Base-by-base conservation (phyloP, 2,888 invertebrate genomes). In the Zelleria hepariella region DNA sequence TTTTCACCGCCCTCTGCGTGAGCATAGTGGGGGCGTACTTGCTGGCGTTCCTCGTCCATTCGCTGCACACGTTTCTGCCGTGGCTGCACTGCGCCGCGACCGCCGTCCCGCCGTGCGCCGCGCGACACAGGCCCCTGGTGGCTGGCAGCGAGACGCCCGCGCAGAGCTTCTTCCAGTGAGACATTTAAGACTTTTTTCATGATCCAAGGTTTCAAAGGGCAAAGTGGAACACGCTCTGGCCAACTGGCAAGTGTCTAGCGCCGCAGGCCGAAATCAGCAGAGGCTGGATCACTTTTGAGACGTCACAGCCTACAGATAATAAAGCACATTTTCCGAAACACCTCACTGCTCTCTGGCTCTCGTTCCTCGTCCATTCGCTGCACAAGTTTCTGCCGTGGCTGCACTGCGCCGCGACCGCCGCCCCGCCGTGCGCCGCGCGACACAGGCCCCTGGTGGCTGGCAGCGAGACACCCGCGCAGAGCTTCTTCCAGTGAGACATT, bases 51-150 rank as follows among this genome's bases (percentile, higher is more conserved):
- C 59, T 78, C 3, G 80, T 85, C 20, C 88, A 87, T 63, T 86
- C 86, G 0, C 63, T 75, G 52, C 88, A 87, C 62, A 66, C 77
- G 32, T 85, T 87, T 69, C 73, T 89, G 61, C 89, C 89, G 57
- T 89, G 89, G 89, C 69, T 87, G 61, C 86, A 88, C 64, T 88
- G 87, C 63, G 87, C 86, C 0, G 82, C 86, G 0, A 67, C 70
- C 0, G 83, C 82, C 0, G 10, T 49, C 3, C 84, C 84, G 0
- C 76, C 87, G 0, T 87, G 87, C 63, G 81, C 86, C 0, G 86
- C 86, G 3, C 64, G 87, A 1, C 87, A 88, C 59, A 74, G 86
- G 1, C 80, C 83, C 0, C 62, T 85, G 25, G 71, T 80, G 0
- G 58, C 61, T 0, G 78, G 70, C 0, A 81, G 79, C 15, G 81